Conservation (phyloP, 2,888 invertebrate species). For the Frankliniella fusca region DNA sequence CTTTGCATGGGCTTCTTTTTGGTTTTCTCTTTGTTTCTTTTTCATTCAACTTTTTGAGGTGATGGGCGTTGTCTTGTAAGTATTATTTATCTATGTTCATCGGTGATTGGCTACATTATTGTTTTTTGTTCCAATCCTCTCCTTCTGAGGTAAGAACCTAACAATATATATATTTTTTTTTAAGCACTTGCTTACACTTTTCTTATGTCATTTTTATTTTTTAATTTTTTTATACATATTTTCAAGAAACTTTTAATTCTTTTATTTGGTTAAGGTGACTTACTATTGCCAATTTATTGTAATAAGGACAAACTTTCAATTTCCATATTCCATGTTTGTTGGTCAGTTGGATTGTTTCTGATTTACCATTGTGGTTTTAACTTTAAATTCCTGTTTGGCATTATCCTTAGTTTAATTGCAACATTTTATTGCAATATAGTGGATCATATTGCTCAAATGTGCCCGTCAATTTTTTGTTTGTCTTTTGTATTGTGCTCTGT, state of each 20-base stretch:
- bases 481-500: not conserved
- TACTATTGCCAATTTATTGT: not conserved
- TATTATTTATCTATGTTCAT: not conserved
- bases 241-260: not conserved
- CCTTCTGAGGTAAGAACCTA: not conserved
- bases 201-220: not conserved
- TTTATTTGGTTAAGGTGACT: not conserved
- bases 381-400: no score
- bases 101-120: slow-evolving; percentile 11
- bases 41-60: not conserved
- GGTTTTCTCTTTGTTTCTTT: not conserved
- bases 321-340: not conserved
- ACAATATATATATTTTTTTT: not conserved
- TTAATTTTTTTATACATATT: not conserved
- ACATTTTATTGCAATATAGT: not conserved
- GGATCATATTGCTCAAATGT: not conserved
- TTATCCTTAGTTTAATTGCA: not conserved
- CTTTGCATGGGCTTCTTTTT: not conserved
- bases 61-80: not conserved
- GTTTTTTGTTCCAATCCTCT: not conserved
- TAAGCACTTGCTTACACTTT: not conserved
- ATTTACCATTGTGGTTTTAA: not conserved
- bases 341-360: not conserved
- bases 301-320: slow-evolving; percentile 9
- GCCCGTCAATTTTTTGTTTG: not conserved